A percentile compares a stretch with the other conserved stretches of the same genome.
Evolutionary conservation across 1,140 invertebrate genomes (phyloP).

Genomic region (Drosophila nigrodunni): DNA sequence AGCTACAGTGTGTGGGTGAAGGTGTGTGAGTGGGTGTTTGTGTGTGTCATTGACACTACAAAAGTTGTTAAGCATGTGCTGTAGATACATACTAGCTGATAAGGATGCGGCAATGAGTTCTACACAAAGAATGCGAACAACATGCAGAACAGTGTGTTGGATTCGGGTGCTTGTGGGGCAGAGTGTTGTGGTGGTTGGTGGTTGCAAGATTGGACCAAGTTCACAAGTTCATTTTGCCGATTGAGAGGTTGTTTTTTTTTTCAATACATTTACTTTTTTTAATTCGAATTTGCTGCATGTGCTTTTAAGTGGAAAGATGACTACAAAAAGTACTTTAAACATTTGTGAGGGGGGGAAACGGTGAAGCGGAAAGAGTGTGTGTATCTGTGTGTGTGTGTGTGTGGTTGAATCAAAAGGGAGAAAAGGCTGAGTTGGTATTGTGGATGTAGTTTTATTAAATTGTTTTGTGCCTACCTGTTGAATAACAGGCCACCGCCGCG

Average conservation of each 20-base stretch:
- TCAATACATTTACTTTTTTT: background rate
- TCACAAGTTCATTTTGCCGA: conserved; percentile 31
- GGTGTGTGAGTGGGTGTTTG: conserved; percentile 15
- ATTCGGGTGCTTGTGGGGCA: background rate
- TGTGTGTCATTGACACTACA: conserved; percentile 37
- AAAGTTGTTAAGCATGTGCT: conserved; percentile 15
- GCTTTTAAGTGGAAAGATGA: conserved; percentile 14
- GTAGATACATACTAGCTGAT: conserved; percentile 12
- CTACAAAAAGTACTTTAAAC: conserved; percentile 31
- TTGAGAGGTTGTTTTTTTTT: conserved; percentile 16
- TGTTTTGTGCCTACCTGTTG: conserved; percentile 86
- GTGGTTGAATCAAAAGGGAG: background rate
- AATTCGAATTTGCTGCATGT: conserved; percentile 25
- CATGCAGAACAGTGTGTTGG: conserved; percentile 21
- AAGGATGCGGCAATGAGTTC: conserved; percentile 26
- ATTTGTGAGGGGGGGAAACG: conserved; percentile 19
- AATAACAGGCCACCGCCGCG: conserved; percentile 86
- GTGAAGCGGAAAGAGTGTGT: background rate
- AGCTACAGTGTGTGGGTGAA: conserved; percentile 1
- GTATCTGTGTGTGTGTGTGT: background rate
- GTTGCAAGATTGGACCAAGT: background rate
- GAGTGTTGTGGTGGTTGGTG: background rate
- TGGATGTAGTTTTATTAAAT: background rate
- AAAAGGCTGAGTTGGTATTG: background rate
- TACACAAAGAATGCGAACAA: conserved; percentile 25